Base-by-base conservation (phyloP, 2,797 vertebrate species). In the Podarcis lilfordi region DNA sequence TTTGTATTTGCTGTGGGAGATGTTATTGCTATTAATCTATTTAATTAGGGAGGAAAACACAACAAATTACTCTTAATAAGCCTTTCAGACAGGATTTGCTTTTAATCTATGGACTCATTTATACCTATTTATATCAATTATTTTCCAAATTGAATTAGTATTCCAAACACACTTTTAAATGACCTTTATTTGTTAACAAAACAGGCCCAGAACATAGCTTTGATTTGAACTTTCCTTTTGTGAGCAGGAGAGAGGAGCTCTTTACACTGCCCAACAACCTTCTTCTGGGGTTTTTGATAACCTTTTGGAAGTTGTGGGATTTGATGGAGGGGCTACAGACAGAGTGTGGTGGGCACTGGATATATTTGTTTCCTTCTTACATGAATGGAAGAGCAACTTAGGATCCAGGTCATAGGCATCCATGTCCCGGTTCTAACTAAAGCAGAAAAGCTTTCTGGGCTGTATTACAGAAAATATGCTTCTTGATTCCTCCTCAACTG, bases 21-120 rank as follows among this genome's bases (percentile, higher is more conserved):
- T 94, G 86, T 93, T 91, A 94, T 94, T 95, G 75, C 91, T 95
- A 92, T 95, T 95, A 96, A 95, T 95, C 89, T 32, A 88, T 91
- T 94, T 95, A 92, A 96, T 96, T 96, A 96, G 91, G 78, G 91
- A 80, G 61, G 81, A 85, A 96, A 95, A 96, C 93, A 90, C 91
- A 96, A 94, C 89, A 93, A 94, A 96, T 95, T 89, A 91, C 45
- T 92, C 90, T 90, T 95, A 96, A 94, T 95, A 90, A 95, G 69
- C 75, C 45, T 93, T 91, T 92, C 66, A 95, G 93, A 87, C 86
- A 94, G 92, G 91, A 91, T 95, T 96, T 96, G 90, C 80, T 92
- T 94, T 91, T 90, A 91, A 91, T 94, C 69, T 89, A 32, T 59
- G 82, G 92, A 81, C 80, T 95, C 74, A 85, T 95, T 95, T 93